Evolutionary conservation across 2,888 invertebrate species (phyloP).

Genomic region (Polydesmus complanatus): DNA sequence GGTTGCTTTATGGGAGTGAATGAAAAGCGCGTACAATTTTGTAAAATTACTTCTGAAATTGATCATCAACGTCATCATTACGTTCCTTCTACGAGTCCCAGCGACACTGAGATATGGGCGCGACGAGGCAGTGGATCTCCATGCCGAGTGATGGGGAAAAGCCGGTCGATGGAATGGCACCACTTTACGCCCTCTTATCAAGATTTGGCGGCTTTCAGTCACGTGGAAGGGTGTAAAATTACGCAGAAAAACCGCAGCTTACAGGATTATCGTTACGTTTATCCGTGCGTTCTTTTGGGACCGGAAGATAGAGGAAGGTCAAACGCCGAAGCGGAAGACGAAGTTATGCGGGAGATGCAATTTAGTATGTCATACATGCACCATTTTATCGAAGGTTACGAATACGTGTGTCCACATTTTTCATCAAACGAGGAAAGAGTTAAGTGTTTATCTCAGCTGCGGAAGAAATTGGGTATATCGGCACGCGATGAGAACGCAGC

Average conservation of each 20-base stretch:
- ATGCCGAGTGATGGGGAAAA: constrained; percentile 50
- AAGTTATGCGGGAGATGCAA: constrained; percentile 43
- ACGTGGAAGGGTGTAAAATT: constrained; percentile 21
- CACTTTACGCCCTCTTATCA: constrained; percentile 34
- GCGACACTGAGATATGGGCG: constrained; percentile 20
- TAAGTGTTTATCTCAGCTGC: constrained; percentile 13
- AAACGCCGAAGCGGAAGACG: constrained; percentile 10
- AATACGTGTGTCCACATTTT: constrained; percentile 17
- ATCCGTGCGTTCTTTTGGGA: constrained; percentile 49
- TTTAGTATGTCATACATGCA: constrained; percentile 26
- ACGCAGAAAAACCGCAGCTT: constrained; percentile 51
- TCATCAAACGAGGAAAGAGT: constrained; percentile 19
- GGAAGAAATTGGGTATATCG: constrained; percentile 17
- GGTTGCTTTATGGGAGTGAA: constrained; percentile 51
- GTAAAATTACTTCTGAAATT: constrained; percentile 54
- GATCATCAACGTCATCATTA: constrained; percentile 24
- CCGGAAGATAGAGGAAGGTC: constrained; percentile 3
- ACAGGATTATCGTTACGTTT: constrained; percentile 58
- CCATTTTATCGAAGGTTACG: constrained; percentile 15
- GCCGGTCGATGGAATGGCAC: constrained; percentile 46
- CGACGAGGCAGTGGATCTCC: constrained; percentile 26
- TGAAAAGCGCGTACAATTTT: constrained; percentile 49
- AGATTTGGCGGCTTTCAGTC: constrained; percentile 11
- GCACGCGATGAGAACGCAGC: not conserved
- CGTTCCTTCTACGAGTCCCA: constrained; percentile 21